phyloP scores from a whole-genome alignment of 2,113 vertebrate species.

The Cynopterus brachyotis region DNA sequence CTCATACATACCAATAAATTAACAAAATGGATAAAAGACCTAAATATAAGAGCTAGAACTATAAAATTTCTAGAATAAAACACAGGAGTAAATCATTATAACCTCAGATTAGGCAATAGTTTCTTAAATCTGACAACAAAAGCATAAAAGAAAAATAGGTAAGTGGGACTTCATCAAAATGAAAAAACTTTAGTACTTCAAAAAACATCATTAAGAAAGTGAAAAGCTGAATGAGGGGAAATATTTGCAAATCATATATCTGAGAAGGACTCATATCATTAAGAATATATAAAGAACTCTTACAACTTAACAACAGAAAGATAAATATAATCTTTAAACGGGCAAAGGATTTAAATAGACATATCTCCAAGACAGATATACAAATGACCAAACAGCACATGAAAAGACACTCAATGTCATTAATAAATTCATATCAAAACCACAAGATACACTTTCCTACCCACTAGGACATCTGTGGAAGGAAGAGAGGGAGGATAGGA shows the following conservation, averaged over 20 bases:
- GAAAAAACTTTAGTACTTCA: background rate
- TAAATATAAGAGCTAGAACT: background rate
- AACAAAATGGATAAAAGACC: background rate
- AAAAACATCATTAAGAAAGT: background rate
- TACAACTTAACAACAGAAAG: background rate
- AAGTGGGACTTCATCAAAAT: background rate
- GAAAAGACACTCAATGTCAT: background rate
- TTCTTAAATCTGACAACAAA: conserved; percentile 3
- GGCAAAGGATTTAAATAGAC: background rate
- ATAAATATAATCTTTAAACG: background rate
- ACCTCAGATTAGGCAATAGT: background rate
- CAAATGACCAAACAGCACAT: background rate
- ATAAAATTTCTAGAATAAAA: background rate
- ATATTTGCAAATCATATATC: background rate
- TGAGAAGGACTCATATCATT: background rate
- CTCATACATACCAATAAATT: background rate
- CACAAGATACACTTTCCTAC: background rate
- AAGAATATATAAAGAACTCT: background rate
- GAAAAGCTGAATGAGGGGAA: background rate
- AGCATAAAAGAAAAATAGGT: background rate
- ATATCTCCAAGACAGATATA: background rate
- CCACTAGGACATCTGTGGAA: background rate
- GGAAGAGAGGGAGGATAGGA: background rate
- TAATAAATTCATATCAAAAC: background rate
- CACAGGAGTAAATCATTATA: background rate